These are phyloP conservation scores for Eudemis profundana DNA, from an alignment of 2,888 invertebrate species.

Conservation along the genomic window DNA sequence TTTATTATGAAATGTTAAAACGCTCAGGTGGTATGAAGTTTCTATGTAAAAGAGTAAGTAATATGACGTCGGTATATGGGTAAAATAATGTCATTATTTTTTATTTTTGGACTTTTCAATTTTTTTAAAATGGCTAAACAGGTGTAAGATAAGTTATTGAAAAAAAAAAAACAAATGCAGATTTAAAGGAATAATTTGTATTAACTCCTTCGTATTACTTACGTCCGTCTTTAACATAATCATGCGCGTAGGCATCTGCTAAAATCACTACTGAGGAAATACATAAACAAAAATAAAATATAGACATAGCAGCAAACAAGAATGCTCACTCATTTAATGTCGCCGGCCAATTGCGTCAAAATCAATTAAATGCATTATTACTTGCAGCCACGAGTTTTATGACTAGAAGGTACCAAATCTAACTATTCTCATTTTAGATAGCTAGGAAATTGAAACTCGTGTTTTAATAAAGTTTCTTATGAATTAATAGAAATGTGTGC, in stretches of 20 bases:
- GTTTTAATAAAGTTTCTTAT: background rate
- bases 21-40: too few species aligned
- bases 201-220: too few species aligned
- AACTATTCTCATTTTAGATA: slow-evolving; percentile 58
- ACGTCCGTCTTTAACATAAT: slow-evolving; percentile 79
- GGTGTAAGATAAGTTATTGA: too few species aligned
- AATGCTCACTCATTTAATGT: slow-evolving; percentile 14
- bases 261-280: slow-evolving; percentile 27
- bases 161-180: too few species aligned
- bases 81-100: too few species aligned
- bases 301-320: slow-evolving; percentile 21
- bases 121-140: too few species aligned
- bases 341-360: slow-evolving; percentile 57
- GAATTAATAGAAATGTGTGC: background rate
- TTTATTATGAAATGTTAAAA: too few species aligned
- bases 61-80: too few species aligned
- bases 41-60: too few species aligned
- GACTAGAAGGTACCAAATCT: slow-evolving; percentile 61
- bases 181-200: too few species aligned
- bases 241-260: slow-evolving; percentile 52
- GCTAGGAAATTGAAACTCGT: slow-evolving; percentile 31
- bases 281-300: slow-evolving; percentile 37
- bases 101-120: too few species aligned
- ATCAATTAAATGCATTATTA: slow-evolving; percentile 67
- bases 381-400: slow-evolving; percentile 66